phyloP scores from a whole-genome alignment of 2,113 vertebrate genomes.

The Strix uralensis region DNA sequence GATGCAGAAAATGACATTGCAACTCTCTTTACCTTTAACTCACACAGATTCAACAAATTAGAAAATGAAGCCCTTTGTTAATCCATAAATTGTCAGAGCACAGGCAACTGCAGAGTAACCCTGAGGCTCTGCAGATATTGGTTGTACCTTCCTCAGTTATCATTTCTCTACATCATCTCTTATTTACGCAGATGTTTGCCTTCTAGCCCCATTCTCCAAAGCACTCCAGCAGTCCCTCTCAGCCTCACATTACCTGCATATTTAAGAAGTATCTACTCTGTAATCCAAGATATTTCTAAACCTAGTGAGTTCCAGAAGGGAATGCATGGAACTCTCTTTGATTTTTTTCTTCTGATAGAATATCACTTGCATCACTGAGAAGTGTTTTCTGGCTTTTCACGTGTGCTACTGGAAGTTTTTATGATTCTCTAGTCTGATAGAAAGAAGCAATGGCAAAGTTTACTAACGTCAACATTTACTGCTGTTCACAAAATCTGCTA shows the following conservation, averaged over 20 bases:
- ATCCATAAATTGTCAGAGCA: not conserved
- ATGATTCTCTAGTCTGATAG: not conserved
- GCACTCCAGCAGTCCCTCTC: not conserved
- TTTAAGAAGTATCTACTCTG: not conserved
- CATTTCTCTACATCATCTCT: not conserved
- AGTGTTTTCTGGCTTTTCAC: not conserved
- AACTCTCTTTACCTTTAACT: not conserved
- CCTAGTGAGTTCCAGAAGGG: not conserved
- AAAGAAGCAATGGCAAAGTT: not conserved
- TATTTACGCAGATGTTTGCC: not conserved
- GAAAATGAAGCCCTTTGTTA: not conserved
- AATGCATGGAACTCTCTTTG: not conserved
- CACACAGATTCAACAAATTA: not conserved
- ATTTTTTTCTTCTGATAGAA: not conserved
- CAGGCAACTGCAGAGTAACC: not conserved
- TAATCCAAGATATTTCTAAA: not conserved
- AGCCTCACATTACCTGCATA: not conserved
- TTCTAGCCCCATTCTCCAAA: not conserved
- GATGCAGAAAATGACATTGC: not conserved
- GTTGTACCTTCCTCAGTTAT: not conserved
- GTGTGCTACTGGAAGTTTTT: not conserved
- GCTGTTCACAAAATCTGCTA: not conserved
- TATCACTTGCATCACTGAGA: not conserved
- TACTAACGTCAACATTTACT: not conserved
- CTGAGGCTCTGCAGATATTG: not conserved